These are phyloP conservation scores for Grallaria varia DNA, from an alignment of 2,113 vertebrate genomes.

Conservation along the genomic window DNA sequence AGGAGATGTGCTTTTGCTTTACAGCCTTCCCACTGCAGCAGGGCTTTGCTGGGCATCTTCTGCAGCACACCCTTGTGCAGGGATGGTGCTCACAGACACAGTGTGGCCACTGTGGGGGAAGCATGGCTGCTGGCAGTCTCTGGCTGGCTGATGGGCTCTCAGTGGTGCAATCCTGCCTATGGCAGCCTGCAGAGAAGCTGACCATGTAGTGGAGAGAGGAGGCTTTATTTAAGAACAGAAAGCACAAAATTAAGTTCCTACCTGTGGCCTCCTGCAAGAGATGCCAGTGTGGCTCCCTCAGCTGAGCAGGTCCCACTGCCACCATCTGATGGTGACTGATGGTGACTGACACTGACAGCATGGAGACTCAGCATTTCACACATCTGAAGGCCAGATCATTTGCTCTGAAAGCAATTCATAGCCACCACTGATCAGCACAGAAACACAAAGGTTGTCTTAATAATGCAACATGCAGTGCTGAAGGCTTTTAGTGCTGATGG, in stretches of 20 bases:
- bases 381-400: not conserved
- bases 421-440: not conserved
- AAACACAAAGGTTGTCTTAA: not conserved
- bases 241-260: not conserved
- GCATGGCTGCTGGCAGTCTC: not conserved
- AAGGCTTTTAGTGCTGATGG: not conserved
- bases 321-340: not conserved
- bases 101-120: accelerated
- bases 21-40: not conserved
- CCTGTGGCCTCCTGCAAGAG: not conserved
- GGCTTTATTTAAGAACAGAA: not conserved
- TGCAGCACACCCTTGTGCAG: accelerated
- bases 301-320: not conserved
- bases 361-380: not conserved
- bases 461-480: not conserved
- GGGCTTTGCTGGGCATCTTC: not conserved
- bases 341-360: not conserved
- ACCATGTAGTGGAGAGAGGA: accelerated
- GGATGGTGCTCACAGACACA: accelerated
- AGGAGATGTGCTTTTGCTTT: accelerated
- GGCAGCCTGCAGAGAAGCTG: not conserved
- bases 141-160: accelerated
- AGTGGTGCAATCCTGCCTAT: not conserved
- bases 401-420: not conserved
- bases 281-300: not conserved